Percentiles rank a stretch among this genome's conserved stretches.
Conservation (phyloP, 2,888 invertebrate genomes). For the Alloplasta piceator region DNA sequence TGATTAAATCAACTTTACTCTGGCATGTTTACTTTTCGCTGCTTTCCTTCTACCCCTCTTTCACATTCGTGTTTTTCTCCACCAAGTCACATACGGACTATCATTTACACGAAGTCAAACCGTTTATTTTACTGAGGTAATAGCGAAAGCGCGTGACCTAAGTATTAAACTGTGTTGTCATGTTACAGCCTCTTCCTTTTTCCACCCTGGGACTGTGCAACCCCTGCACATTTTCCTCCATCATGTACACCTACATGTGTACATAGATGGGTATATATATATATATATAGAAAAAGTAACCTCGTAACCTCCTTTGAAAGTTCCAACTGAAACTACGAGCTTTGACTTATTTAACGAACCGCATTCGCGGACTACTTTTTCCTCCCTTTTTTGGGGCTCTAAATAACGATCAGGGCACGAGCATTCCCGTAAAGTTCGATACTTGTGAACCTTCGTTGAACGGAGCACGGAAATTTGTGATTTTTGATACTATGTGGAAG, state of each 20-base stretch:
- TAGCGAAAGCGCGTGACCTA: slow-evolving; percentile 69
- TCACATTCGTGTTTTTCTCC: slow-evolving; percentile 9
- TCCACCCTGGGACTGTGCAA: background rate
- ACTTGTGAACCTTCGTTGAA: too few relatives aligned
- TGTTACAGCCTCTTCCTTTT: slow-evolving; percentile 20
- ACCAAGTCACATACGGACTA: slow-evolving; percentile 62
- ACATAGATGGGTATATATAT: slow-evolving; percentile 4
- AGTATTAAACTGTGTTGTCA: slow-evolving; percentile 69
- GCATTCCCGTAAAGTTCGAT: background rate
- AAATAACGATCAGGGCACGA: slow-evolving; percentile 28
- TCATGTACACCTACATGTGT: background rate
- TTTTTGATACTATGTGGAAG: too few relatives aligned
- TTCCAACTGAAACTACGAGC: slow-evolving; percentile 44
- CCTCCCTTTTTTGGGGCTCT: background rate
- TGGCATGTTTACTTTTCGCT: slow-evolving; percentile 7
- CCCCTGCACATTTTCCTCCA: slow-evolving; percentile 10
- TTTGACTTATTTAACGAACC: slow-evolving; percentile 55
- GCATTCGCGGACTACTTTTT: slow-evolving; percentile 32
- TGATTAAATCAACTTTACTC: background rate
- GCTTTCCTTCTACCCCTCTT: slow-evolving; percentile 11
- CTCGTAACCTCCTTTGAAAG: slow-evolving; percentile 21
- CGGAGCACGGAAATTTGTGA: too few relatives aligned
- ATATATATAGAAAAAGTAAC: slow-evolving; percentile 28
- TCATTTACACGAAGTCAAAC: slow-evolving; percentile 66
- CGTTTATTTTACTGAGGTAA: slow-evolving; percentile 68